A percentile compares a stretch with the other conserved stretches of the same genome.
Evolutionary conservation across 2,113 vertebrate genomes (phyloP).

Genomic region (Scortum barcoo): DNA sequence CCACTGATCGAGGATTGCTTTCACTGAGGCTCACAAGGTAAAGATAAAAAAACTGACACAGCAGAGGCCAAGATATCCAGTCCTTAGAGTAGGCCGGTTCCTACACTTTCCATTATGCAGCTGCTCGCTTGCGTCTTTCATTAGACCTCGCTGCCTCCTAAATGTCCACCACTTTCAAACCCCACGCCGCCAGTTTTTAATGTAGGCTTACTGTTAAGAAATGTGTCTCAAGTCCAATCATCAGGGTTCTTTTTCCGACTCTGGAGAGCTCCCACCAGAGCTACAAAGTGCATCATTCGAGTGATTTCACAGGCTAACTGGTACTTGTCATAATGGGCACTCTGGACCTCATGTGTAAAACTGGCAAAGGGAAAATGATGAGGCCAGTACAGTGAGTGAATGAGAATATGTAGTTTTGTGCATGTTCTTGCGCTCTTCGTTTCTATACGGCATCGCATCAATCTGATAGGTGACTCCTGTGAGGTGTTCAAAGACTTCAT

Average conservation of each 20-base stretch:
- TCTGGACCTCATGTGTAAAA: neutral
- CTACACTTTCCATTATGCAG: neutral
- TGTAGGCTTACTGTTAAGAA: neutral
- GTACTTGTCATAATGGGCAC: neutral
- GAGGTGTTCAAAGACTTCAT: no score
- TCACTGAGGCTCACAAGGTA: neutral
- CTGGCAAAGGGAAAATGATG: neutral
- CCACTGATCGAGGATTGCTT: neutral
- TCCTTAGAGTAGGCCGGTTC: neutral
- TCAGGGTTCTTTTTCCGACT: neutral
- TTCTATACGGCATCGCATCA: neutral
- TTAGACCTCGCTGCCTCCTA: neutral
- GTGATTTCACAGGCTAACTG: neutral
- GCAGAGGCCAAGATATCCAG: neutral
- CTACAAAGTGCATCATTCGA: neutral
- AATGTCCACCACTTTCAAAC: neutral
- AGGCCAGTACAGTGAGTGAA: neutral
- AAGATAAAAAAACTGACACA: neutral
- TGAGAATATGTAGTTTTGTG: no score
- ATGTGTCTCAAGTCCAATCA: neutral
- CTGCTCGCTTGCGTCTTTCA: constrained; percentile 1
- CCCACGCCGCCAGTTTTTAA: neutral
- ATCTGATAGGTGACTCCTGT: neutral
- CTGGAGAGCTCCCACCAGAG: neutral
- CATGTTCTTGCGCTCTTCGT: neutral